phyloP scores from a whole-genome alignment of 2,888 invertebrate species.

The Seira sanloemensis region DNA sequence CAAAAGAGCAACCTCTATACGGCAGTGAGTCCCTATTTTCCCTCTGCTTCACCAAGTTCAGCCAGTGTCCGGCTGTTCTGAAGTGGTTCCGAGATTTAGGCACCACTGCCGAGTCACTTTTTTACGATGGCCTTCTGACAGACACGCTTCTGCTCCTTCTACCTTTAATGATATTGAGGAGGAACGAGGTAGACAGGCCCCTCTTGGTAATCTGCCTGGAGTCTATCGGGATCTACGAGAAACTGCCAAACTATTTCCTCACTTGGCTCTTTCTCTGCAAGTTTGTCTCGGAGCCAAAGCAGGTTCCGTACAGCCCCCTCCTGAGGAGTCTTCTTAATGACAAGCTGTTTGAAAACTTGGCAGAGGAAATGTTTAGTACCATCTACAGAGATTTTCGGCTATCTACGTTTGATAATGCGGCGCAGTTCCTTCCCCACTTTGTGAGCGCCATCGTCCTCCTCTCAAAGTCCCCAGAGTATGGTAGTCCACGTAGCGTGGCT shows the following conservation, averaged over 20 bases:
- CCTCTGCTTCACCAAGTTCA: conserved; percentile 44
- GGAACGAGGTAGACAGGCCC: conserved; percentile 19
- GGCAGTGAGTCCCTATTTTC: not conserved
- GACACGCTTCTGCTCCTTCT: conserved; percentile 59
- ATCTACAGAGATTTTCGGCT: conserved; percentile 62
- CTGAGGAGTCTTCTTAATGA: conserved; percentile 57
- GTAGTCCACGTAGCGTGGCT: conserved; percentile 39
- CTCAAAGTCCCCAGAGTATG: conserved; percentile 51
- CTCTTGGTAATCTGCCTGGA: conserved; percentile 19
- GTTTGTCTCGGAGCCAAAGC: conserved; percentile 48
- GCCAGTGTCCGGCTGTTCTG: conserved; percentile 45
- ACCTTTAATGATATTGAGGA: conserved; percentile 41
- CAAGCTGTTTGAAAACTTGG: conserved; percentile 49
- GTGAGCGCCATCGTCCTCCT: conserved; percentile 54
- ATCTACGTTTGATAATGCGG: conserved; percentile 43
- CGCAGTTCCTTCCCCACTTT: conserved; percentile 63
- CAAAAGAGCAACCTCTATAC: not conserved
- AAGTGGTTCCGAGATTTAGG: conserved; percentile 60
- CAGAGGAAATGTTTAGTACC: conserved; percentile 58
- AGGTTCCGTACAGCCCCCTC: conserved; percentile 51
- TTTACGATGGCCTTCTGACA: conserved; percentile 58
- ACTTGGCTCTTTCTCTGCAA: conserved; percentile 57
- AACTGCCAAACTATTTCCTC: conserved; percentile 45
- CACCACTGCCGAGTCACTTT: conserved; percentile 28
- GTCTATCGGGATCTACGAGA: conserved; percentile 31